Base-by-base conservation (phyloP, 2,113 vertebrate species). In the Polyodon spathula region DNA sequence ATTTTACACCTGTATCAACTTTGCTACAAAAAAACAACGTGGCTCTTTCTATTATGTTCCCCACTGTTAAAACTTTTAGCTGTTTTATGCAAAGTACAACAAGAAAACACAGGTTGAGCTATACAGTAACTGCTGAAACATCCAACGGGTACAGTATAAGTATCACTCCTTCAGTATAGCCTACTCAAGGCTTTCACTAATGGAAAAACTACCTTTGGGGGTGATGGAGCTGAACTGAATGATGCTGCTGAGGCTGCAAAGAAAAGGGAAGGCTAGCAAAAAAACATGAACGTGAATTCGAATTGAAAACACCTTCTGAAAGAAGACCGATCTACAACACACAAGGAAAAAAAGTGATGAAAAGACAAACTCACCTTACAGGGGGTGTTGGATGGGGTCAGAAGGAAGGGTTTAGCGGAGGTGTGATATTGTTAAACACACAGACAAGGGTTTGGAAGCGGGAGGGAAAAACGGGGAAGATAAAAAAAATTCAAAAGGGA, bases 361-460 rank as follows among this genome's bases (percentile, higher is more conserved):
- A 78, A 78, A 81, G 75, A 76, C 73, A 75, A 75, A 81, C 81
- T 83, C 81, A 83, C 81, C 81, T 81, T 75, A 75, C 76, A 76
- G 70, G 79, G 76, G 75, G 75, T 76, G 81, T 73, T 74, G 74
- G 73, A 73, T 75, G 74, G 74, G 76, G 71, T 78, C 77, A 79
- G 71, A 70, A 76, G 75, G 65, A 73, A 76, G 75, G 80, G 72
- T 73, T 75, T 72, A 72, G 70, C 73, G 68, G 67, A 75, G 72
- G 67, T 71, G 73, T 73, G 75, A 78, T 66, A 76, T 64, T 77
- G 69, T 58, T 76, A 72, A 70, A 79, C 72, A 78, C 63, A 76
- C 65, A 77, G 69, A 75, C 78, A 64, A 51, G 74, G 66, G 74
- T 71, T 76, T 66, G 69, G 63, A 76, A 80, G 68, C 66, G 59